Evolutionary conservation across 2,888 invertebrate genomes (phyloP), one percentile per base, ranked within the genome.

Genomic region (Morpho helenor): DNA sequence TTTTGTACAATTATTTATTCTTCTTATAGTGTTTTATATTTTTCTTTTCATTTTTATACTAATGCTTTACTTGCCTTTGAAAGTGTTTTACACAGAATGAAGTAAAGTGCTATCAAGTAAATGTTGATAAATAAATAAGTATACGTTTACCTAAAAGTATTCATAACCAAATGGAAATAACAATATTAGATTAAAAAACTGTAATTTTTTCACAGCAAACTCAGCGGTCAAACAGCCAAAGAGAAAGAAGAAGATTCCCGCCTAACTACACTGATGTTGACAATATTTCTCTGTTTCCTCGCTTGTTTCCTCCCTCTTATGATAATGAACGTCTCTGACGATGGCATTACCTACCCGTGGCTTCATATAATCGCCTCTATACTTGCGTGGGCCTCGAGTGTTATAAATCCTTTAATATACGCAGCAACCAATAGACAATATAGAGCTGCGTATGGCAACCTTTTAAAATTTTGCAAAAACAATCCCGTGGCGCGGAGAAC

Each of bases 401-500:
- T 97, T 53, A 92, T 97, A 67, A 98, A 98, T 84, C 97, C 97
- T 0, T 92, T 97, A 63, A 96, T 97, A 66, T 98, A 98, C 84
- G 97, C 97, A 4, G 96, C 95, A 7, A 96, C 96, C 68, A 97
- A 97, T 80, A 92, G 96, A 65, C 96, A 96, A 72, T 97, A 97
- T 76, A 74, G 92, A 62, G 91, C 92, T 1, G 93, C 93, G 1
- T 93, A 93, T 71, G 89, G 86, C 3, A 92, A 92, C 68, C 75
- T 93, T 23, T 79, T 93, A 8, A 87, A 82, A 64, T 75, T 87
- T 51, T 90, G 87, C 61, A 80, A 80, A 56, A 87, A 82, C 46
- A 87, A 80, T 51, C 80, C 86, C 0, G 83, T 82, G 0, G 71
- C 81, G 2, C 69, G 77, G 55, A 69, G 87, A 9, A 87, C 88